Percentiles rank a stretch among this genome's conserved stretches.
phyloP scores from a whole-genome alignment of 92 coral and sea anemone genomes.

The Umimayanthus kanabou region DNA sequence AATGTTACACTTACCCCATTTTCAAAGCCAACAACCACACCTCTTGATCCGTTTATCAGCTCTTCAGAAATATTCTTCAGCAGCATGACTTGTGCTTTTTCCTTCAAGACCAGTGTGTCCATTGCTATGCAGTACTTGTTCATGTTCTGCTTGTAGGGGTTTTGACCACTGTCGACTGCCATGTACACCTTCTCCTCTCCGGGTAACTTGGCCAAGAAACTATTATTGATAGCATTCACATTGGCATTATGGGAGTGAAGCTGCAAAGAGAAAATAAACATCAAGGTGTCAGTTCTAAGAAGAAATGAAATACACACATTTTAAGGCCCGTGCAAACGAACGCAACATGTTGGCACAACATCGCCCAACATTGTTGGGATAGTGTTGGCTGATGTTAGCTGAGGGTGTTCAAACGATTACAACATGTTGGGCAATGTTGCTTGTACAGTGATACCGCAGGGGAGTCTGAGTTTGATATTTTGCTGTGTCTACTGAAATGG shows the following conservation, averaged over 20 bases:
- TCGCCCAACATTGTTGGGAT: no score
- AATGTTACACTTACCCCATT: slow-evolving; percentile 38
- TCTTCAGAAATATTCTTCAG: slow-evolving; percentile 61
- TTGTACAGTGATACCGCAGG: no score
- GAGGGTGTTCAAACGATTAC: no score
- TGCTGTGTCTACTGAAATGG: no score
- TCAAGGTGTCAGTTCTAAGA: no score
- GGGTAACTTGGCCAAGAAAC: slow-evolving; percentile 42
- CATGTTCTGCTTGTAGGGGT: slow-evolving; percentile 55
- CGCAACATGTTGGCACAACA: no score
- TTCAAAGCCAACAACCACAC: slow-evolving; percentile 60
- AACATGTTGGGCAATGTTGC: no score
- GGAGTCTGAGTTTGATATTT: no score
- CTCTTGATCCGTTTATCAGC: slow-evolving; percentile 69
- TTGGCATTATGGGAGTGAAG: slow-evolving; percentile 62
- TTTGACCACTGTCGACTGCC: slow-evolving; percentile 55
- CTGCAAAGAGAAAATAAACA: slow-evolving; percentile 32
- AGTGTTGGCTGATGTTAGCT: no score
- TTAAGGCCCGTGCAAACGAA: no score
- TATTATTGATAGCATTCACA: slow-evolving; percentile 56
- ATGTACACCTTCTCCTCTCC: slow-evolving; percentile 50
- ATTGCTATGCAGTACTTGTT: slow-evolving; percentile 66
- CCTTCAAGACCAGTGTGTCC: slow-evolving; percentile 61
- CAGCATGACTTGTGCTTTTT: slow-evolving; percentile 66
- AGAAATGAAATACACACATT: no score